phyloP scores from a whole-genome alignment of 92 coral and sea anemone genomes.

The Epizoanthus scotinus region DNA sequence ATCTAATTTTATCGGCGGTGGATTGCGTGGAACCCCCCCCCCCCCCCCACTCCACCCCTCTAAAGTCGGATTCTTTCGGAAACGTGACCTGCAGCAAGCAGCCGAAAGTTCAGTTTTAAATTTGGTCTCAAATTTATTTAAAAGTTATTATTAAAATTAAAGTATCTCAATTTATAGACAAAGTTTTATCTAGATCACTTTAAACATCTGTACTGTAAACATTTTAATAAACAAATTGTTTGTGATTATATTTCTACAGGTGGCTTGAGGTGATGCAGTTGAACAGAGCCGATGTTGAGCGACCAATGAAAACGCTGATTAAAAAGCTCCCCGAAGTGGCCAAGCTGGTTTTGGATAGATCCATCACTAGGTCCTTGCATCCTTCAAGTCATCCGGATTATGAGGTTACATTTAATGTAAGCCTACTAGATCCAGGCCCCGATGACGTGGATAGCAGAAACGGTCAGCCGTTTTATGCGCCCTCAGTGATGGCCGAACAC shows the following conservation, averaged over 20 bases:
- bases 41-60: no score
- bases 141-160: no score
- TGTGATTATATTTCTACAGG: slow-evolving; percentile 29
- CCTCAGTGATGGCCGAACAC: slow-evolving; percentile 61
- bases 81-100: no score
- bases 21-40: no score
- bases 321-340: slow-evolving; percentile 65
- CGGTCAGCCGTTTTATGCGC: slow-evolving; percentile 50
- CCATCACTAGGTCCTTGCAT: slow-evolving; percentile 39
- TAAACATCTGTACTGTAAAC: no score
- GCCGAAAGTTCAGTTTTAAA: no score
- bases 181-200: no score
- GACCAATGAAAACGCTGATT: slow-evolving; percentile 59
- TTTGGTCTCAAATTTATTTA: no score
- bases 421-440: slow-evolving; percentile 70
- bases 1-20: no score
- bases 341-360: slow-evolving; percentile 49
- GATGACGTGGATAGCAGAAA: slow-evolving; percentile 30
- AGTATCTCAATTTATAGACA: no score
- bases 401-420: slow-evolving; percentile 37
- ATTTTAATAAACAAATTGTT: neutral
- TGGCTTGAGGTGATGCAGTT: slow-evolving; percentile 68
- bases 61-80: no score
- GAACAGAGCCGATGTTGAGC: slow-evolving; percentile 40
- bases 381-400: slow-evolving; percentile 54